Evolutionary conservation across 2,113 vertebrate species (phyloP).

Genomic region (Sitta europaea): DNA sequence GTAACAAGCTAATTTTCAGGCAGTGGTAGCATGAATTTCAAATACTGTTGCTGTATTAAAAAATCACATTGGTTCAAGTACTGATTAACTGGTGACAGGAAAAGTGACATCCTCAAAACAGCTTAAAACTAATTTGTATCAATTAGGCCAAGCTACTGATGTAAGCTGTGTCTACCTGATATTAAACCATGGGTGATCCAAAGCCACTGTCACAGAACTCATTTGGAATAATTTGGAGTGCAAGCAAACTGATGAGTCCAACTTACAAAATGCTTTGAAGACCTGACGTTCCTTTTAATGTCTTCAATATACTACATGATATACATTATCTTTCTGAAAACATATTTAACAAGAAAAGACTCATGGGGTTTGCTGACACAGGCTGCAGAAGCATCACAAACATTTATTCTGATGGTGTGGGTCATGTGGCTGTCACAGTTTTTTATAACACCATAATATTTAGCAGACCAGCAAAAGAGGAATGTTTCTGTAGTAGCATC

Average conservation of each 20-base stretch:
- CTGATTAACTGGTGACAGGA: background rate
- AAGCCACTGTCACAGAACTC: background rate
- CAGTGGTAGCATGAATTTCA: background rate
- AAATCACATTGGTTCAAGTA: background rate
- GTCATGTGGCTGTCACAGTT: background rate
- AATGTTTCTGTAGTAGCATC: background rate
- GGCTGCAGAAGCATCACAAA: background rate
- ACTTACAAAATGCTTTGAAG: background rate
- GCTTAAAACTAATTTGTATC: background rate
- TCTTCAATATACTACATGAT: background rate
- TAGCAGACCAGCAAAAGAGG: background rate
- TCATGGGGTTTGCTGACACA: background rate
- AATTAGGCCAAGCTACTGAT: background rate
- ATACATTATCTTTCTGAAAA: background rate
- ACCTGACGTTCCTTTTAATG: background rate
- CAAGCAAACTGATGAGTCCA: background rate
- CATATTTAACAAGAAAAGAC: background rate
- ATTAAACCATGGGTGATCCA: background rate
- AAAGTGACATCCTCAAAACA: background rate
- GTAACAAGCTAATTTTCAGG: constrained; percentile 18
- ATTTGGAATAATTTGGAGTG: background rate
- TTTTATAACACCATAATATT: background rate
- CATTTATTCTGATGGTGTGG: background rate
- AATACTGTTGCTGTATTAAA: background rate
- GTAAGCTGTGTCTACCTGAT: background rate